A percentile compares a stretch with the other conserved stretches of the same genome.
phyloP scores from a whole-genome alignment of 1,140 invertebrate genomes.

The Trichonephila clavipes region DNA sequence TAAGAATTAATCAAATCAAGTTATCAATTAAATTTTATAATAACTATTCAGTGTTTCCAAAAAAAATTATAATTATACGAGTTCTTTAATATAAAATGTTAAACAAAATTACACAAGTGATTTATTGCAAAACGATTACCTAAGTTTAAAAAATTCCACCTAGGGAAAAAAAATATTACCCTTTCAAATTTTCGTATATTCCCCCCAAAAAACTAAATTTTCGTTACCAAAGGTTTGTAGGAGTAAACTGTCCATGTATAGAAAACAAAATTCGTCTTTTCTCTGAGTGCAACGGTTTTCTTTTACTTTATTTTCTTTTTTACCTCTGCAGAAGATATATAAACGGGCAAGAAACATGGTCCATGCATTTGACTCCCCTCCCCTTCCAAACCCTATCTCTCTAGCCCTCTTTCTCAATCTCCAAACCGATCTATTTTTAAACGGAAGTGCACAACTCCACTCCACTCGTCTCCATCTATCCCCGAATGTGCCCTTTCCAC shows the following conservation, averaged over 20 bases:
- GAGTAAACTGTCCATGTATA: background rate
- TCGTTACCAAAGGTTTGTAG: background rate
- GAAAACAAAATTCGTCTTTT: conserved; percentile 30
- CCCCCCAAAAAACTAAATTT: background rate
- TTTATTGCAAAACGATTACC: too few relatives aligned
- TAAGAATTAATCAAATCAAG: too few relatives aligned
- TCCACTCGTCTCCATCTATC: background rate
- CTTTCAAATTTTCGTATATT: background rate
- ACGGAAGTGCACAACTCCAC: conserved; percentile 50
- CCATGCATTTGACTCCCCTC: conserved; percentile 38
- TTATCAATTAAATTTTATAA: too few relatives aligned
- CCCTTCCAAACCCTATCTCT: background rate
- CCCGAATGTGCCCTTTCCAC: conserved; percentile 33
- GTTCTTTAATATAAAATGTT: too few relatives aligned
- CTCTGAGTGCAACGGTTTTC: background rate
- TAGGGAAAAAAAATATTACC: too few relatives aligned
- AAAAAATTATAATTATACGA: too few relatives aligned
- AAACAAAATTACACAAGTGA: too few relatives aligned
- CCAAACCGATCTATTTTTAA: conserved; percentile 72
- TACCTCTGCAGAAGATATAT: conserved; percentile 15
- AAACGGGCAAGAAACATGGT: conserved; percentile 54
- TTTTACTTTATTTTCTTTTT: conserved; percentile 3
- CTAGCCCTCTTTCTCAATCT: conserved; percentile 11
- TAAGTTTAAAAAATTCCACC: background rate
- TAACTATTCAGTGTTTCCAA: too few relatives aligned